Base-by-base conservation (phyloP, 2,797 vertebrate genomes). In the Xiphophorus birchmanni region DNA sequence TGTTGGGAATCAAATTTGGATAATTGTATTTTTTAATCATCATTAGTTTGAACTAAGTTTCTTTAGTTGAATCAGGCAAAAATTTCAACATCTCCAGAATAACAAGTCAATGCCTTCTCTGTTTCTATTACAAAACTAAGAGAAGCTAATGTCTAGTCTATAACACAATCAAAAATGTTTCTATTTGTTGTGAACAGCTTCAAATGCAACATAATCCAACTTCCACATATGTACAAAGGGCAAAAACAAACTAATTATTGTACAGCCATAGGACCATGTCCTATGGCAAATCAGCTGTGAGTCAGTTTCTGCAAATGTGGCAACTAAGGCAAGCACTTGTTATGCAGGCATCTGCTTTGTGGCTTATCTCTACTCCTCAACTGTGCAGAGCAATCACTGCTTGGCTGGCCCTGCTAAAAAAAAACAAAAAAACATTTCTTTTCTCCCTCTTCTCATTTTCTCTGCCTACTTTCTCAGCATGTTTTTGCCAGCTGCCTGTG, bases 321-420 rank as follows among this genome's bases (percentile, higher is more conserved):
- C 92, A 92, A 92, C 93, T 86, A 84, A 93, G 91, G 90, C 89
- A 79, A 89, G 84, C 87, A 90, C 92, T 94, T 94, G 92, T 94
- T 92, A 94, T 89, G 91, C 91, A 93, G 89, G 92, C 93, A 92
- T 95, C 94, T 93, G 93, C 93, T 94, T 92, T 92, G 92, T 92
- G 91, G 94, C 94, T 95, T 96, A 95, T 95, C 94, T 94, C 87
- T 83, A 86, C 88, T 93, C 93, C 92, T 96, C 92, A 93, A 94
- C 94, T 93, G 94, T 92, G 91, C 90, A 90, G 90, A 89, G 90
- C 89, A 86, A 93, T 92, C 92, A 91, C 93, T 89, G 94, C 94
- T 94, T 94, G 94, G 92, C 93, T 92, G 89, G 89, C 90, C 87
- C 83, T 26, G 65, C 67, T n/a, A n/a, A n/a, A n/a, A 84, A 85